Evolutionary conservation across 1,140 invertebrate genomes (phyloP).

Genomic region (Drosophila lacteicornis): DNA sequence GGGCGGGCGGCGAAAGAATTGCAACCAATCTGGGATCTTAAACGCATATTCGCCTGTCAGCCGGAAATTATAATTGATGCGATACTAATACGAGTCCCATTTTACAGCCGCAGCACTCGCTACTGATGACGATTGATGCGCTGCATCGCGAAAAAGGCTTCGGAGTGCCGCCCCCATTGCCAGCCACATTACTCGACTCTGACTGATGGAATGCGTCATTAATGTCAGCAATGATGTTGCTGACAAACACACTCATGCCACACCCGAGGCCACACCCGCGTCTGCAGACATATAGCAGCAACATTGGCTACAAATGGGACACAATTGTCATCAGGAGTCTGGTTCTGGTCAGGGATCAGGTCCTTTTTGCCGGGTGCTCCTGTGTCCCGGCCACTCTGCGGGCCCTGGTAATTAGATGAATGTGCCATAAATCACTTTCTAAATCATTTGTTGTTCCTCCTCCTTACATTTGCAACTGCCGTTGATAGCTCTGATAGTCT

Average conservation of each 20-base stretch:
- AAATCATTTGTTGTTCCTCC: conserved; percentile 75
- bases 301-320: conserved; percentile 63
- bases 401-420: conserved; percentile 80
- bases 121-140: conserved; percentile 78
- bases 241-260: conserved; percentile 55
- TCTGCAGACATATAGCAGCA: conserved; percentile 14
- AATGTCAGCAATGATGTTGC: conserved; percentile 79
- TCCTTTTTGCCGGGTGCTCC: conserved; percentile 59
- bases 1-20: conserved; percentile 27
- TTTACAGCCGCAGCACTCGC: conserved; percentile 37
- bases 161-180: not conserved
- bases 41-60: conserved; percentile 68
- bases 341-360: conserved; percentile 35
- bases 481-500: conserved; percentile 37
- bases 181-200: conserved; percentile 20
- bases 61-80: conserved; percentile 80
- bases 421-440: conserved; percentile 82
- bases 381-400: conserved; percentile 54
- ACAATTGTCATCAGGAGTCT: conserved; percentile 71
- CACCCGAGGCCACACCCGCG: conserved; percentile 13
- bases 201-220: conserved; percentile 80
- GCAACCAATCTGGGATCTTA: conserved; percentile 64
- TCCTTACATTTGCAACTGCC: conserved; percentile 43
- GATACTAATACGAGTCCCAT: conserved; percentile 73
- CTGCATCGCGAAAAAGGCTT: conserved; percentile 77